phyloP scores from a whole-genome alignment of 2,113 vertebrate genomes.

The Salvelinus alpinus region DNA sequence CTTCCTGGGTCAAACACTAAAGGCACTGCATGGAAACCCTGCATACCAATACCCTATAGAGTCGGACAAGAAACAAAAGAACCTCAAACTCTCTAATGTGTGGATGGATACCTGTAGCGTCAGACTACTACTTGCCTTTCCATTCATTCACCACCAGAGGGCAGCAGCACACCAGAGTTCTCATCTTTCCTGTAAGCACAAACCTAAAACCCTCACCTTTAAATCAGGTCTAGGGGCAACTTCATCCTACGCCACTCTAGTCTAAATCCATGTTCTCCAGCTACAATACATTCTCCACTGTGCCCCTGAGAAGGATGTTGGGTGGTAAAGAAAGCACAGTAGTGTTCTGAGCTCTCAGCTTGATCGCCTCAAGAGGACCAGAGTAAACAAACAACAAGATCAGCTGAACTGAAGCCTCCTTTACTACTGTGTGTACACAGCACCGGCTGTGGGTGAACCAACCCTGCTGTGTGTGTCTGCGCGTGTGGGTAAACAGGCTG shows the following conservation, averaged over 20 bases:
- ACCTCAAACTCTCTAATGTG: background rate
- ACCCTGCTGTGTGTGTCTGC: constrained; percentile 11
- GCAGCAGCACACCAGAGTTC: constrained; percentile 9
- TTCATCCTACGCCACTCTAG: background rate
- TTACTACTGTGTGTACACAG: background rate
- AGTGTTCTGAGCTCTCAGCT: background rate
- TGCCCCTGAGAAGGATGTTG: too few relatives aligned
- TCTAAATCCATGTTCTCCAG: background rate
- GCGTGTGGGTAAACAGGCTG: constrained; percentile 24
- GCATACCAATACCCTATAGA: too few relatives aligned
- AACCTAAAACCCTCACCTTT: background rate
- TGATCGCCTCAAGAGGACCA: background rate
- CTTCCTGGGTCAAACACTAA: background rate
- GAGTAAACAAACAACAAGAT: background rate
- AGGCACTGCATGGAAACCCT: background rate
- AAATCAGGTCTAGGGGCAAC: too few relatives aligned
- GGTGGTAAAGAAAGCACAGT: background rate
- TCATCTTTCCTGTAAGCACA: too few relatives aligned
- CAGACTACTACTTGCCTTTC: constrained; percentile 13
- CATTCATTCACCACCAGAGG: constrained; percentile 44
- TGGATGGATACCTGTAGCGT: background rate
- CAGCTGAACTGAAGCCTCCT: background rate
- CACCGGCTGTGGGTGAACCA: background rate
- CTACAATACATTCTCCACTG: background rate
- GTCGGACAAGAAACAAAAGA: too few relatives aligned